Conservation (phyloP, 2,113 vertebrate genomes). For the Dicerorhinus sumatrensis region DNA sequence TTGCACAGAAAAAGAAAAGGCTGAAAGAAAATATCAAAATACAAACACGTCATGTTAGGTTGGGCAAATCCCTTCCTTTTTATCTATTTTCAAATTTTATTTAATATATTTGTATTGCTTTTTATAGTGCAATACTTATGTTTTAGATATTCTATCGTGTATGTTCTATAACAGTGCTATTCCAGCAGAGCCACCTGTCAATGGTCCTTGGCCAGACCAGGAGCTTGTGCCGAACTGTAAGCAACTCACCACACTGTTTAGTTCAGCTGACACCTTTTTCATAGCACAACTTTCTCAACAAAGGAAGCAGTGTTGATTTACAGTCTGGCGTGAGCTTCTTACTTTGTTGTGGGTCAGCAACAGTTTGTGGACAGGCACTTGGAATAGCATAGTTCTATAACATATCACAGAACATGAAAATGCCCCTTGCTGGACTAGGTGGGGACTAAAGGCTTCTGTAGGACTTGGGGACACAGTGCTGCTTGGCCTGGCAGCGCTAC, state of each 20-base stretch:
- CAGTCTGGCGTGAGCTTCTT: neutral
- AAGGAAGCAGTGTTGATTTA: neutral
- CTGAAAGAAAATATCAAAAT: neutral
- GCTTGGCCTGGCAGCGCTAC: neutral
- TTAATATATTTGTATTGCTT: neutral
- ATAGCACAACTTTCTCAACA: neutral
- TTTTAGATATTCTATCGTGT: neutral
- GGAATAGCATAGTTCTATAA: neutral
- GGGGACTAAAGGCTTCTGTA: neutral
- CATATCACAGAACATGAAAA: accelerated
- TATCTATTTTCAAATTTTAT: neutral
- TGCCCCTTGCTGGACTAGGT: neutral
- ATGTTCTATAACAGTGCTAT: neutral
- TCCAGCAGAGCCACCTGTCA: neutral
- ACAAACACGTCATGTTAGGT: neutral
- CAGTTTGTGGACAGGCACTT: neutral
- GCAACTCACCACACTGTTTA: accelerated
- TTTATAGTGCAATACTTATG: neutral
- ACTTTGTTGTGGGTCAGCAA: neutral
- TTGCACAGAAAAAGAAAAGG: neutral
- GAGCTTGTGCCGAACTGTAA: accelerated
- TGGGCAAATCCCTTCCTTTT: neutral
- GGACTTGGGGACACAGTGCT: neutral
- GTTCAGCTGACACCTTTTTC: neutral
- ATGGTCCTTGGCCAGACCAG: neutral